These are phyloP conservation scores for Sylvilagus bachmani DNA, from an alignment of 2,113 vertebrate genomes.

Conservation along the genomic window DNA sequence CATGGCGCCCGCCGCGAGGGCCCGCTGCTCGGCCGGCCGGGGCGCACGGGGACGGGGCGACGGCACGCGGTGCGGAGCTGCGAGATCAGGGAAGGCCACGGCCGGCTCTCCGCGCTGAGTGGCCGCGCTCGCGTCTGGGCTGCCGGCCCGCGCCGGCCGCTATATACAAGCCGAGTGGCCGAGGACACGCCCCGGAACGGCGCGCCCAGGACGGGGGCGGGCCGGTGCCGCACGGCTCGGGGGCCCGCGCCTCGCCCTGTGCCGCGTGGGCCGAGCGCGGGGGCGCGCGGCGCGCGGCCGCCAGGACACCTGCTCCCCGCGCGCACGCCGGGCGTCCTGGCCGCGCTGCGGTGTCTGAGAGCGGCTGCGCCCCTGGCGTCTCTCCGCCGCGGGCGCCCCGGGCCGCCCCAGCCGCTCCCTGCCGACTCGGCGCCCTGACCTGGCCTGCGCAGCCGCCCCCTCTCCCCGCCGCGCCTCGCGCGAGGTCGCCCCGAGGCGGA, in stretches of 20 bases:
- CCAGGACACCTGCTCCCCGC: slow-evolving; percentile 35
- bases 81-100: rapidly evolving
- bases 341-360: too few relatives aligned
- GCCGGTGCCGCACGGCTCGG: not conserved
- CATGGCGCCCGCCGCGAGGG: slow-evolving; percentile 87
- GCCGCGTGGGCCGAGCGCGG: not conserved
- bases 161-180: slow-evolving; percentile 89
- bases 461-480: too few relatives aligned
- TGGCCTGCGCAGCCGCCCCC: not conserved
- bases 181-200: slow-evolving; percentile 93
- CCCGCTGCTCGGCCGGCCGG: slow-evolving; percentile 67
- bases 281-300: not conserved
- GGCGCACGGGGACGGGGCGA: not conserved
- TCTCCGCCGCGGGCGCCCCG: not conserved
- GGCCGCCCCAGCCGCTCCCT: not conserved
- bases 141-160: slow-evolving; percentile 81
- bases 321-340: not conserved
- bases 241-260: not conserved
- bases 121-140: slow-evolving; percentile 84
- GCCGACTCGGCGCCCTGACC: too few relatives aligned
- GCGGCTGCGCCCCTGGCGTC: too few relatives aligned
- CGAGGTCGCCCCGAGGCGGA: not conserved
- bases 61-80: not conserved
- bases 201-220: slow-evolving; percentile 42
- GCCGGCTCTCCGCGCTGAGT: not conserved